phyloP scores from a whole-genome alignment of 2,113 vertebrate species.

The Egretta garzetta region DNA sequence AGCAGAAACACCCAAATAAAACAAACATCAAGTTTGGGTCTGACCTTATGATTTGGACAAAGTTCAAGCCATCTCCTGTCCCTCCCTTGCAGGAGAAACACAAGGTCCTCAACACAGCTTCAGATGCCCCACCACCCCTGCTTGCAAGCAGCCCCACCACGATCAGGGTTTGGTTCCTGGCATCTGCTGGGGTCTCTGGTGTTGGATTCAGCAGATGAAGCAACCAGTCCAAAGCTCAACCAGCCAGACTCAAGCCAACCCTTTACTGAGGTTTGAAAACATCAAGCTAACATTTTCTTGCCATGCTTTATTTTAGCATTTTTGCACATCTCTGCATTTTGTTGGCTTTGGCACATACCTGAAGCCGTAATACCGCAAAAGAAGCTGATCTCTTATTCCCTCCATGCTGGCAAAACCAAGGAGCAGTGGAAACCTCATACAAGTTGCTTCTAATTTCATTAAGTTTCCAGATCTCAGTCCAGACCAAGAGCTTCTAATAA shows the following conservation, averaged over 20 bases:
- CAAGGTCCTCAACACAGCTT: background rate
- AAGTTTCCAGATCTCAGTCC: constrained; percentile 18
- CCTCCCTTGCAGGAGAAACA: background rate
- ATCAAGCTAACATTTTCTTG: background rate
- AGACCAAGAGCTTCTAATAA: constrained; percentile 1
- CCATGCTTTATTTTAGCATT: background rate
- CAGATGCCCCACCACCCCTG: background rate
- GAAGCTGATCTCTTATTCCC: background rate
- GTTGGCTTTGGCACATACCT: constrained; percentile 42
- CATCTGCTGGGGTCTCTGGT: background rate
- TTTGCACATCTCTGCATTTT: background rate
- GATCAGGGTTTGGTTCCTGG: background rate
- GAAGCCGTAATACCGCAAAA: background rate
- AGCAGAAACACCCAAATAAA: background rate
- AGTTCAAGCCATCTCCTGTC: background rate
- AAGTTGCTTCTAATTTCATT: background rate
- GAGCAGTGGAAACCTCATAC: background rate
- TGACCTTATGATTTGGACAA: background rate
- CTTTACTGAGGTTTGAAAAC: background rate
- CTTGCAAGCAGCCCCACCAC: rapidly evolving
- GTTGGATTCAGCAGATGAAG: background rate
- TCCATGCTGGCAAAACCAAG: background rate
- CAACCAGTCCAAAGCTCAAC: background rate
- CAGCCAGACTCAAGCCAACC: background rate
- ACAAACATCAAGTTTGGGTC: background rate